These are phyloP conservation scores for Momotus momota DNA, from an alignment of 2,797 vertebrate genomes.

Conservation along the genomic window DNA sequence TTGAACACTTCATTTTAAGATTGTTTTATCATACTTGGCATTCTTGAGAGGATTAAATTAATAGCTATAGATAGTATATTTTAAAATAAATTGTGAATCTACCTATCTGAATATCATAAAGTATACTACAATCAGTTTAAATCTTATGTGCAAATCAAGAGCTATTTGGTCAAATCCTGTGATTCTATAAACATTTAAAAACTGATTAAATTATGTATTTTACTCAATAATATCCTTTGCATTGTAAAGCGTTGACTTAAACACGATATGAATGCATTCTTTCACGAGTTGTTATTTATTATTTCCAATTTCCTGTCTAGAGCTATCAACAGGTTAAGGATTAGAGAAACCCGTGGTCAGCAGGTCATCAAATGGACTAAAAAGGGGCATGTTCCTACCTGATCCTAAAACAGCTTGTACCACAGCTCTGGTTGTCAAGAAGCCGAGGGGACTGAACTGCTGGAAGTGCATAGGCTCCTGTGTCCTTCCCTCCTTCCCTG, in stretches of 20 bases:
- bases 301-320: background rate
- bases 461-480: rapidly evolving
- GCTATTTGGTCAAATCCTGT: background rate
- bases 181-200: background rate
- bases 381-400: background rate
- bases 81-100: background rate
- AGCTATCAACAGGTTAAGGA: background rate
- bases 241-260: background rate
- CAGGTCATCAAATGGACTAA: background rate
- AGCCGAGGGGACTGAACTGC: rapidly evolving
- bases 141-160: background rate
- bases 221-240: background rate
- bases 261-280: background rate
- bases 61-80: background rate
- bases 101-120: background rate
- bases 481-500: background rate
- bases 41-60: background rate
- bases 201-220: background rate
- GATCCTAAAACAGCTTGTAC: background rate
- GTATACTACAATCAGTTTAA: background rate
- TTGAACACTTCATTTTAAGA: background rate
- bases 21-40: background rate
- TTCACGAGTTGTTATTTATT: background rate
- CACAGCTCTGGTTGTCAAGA: background rate
- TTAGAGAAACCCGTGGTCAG: background rate